phyloP scores from a whole-genome alignment of 1,140 invertebrate species.

The Drosophila fuyamai region DNA sequence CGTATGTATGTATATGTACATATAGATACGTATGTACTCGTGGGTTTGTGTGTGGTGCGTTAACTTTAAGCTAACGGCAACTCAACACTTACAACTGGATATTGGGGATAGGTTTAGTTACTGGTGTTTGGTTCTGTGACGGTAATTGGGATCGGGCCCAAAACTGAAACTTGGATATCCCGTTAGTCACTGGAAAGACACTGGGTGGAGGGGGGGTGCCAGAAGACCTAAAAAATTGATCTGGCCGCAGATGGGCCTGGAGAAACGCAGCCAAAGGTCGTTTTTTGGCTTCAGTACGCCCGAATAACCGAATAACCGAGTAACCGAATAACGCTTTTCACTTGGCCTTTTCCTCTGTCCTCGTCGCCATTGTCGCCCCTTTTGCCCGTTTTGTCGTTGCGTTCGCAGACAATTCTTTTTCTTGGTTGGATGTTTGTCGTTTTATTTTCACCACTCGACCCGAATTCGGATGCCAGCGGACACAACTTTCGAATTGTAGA shows the following conservation, averaged over 20 bases:
- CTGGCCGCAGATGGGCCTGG: background rate
- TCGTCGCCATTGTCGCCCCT: slow-evolving; percentile 29
- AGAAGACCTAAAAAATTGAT: background rate
- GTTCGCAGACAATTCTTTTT: slow-evolving; percentile 29
- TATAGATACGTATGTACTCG: background rate
- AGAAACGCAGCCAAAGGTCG: slow-evolving; percentile 3
- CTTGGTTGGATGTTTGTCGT: slow-evolving; percentile 55
- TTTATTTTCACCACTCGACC: slow-evolving; percentile 80
- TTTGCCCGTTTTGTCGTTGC: slow-evolving; percentile 28
- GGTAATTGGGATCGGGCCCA: slow-evolving; percentile 6
- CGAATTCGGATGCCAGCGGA: slow-evolving; percentile 70
- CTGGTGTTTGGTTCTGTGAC: background rate
- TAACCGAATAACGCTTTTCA: slow-evolving; percentile 13
- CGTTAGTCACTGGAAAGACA: too few relatives aligned
- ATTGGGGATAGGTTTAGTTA: background rate
- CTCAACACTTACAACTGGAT: slow-evolving; percentile 42
- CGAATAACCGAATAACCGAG: background rate
- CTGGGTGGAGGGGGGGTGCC: background rate
- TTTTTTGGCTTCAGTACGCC: slow-evolving; percentile 12
- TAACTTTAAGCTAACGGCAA: slow-evolving; percentile 31
- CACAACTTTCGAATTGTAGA: slow-evolving; percentile 62
- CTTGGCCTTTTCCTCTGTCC: slow-evolving; percentile 13
- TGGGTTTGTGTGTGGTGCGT: slow-evolving; percentile 46
- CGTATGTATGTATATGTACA: background rate
- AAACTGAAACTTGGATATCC: background rate